Evolutionary conservation across 2,797 vertebrate species (phyloP).

Genomic region (Sebastes dallii): DNA sequence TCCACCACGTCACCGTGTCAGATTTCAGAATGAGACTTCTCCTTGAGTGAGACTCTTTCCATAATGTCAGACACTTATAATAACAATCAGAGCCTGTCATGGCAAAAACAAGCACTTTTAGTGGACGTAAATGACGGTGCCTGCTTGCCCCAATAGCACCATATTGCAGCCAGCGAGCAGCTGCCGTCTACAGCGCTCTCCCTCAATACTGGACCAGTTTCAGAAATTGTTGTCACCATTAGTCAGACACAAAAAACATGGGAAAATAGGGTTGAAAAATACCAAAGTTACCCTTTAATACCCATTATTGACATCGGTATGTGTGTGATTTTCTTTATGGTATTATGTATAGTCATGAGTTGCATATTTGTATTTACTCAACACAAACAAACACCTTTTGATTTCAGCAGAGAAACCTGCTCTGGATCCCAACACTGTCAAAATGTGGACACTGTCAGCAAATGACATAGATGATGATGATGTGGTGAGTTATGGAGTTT

Average conservation of each 20-base stretch:
- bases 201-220: background rate
- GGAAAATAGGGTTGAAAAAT: background rate
- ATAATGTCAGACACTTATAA: no score
- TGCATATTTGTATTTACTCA: background rate
- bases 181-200: no score
- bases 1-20: no score
- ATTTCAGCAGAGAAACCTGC: conserved; percentile 83
- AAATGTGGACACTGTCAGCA: conserved; percentile 92
- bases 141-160: no score
- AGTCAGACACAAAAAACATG: background rate
- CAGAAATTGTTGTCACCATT: background rate
- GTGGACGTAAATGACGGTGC: no score
- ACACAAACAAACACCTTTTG: background rate
- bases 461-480: conserved; percentile 92
- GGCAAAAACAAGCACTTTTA: no score
- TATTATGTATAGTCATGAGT: background rate
- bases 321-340: background rate
- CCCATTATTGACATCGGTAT: background rate
- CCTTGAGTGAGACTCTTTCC: no score
- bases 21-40: no score
- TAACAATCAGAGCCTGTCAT: no score
- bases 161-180: no score
- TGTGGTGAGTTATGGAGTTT: conserved; percentile 56
- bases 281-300: background rate
- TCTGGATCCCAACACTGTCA: conserved; percentile 86